Conservation (phyloP, 1,140 invertebrate species). For the Hermetia illucens region DNA sequence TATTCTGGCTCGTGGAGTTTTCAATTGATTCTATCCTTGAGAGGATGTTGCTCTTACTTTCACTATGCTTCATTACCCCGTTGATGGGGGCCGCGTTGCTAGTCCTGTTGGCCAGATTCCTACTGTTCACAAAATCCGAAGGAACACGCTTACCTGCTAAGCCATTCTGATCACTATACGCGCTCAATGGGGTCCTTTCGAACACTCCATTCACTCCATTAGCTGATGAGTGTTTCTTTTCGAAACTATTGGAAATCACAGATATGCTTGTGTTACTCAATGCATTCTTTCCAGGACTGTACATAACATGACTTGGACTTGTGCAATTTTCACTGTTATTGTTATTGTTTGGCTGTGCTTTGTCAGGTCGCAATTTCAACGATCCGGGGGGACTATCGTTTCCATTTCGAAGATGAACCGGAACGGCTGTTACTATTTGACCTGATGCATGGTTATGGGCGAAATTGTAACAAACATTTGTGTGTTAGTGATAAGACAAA, state of each 20-base stretch:
- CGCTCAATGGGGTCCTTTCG: too few species aligned
- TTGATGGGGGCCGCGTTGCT: constrained; percentile 28
- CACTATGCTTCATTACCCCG: constrained; percentile 28
- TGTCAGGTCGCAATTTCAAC: constrained; percentile 5
- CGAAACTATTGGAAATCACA: constrained; percentile 26
- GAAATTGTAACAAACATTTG: neutral
- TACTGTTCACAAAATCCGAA: too few species aligned
- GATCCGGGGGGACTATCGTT: constrained; percentile 21
- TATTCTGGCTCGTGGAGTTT: too few species aligned
- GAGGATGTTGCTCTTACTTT: too few species aligned
- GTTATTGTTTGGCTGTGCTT: constrained; percentile 9
- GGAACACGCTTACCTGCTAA: too few species aligned
- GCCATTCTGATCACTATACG: too few species aligned
- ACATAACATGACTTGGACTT: constrained; percentile 22
- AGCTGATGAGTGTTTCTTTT: too few species aligned
- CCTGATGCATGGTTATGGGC: constrained; percentile 12
- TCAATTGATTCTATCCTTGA: too few species aligned
- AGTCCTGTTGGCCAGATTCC: too few species aligned
- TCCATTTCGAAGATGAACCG: constrained; percentile 20
- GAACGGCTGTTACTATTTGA: constrained; percentile 29
- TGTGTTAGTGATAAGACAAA: neutral
- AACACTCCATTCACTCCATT: too few species aligned
- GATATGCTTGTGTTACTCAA: constrained; percentile 28
- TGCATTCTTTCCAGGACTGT: constrained; percentile 24
- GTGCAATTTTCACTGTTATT: constrained; percentile 12